Evolutionary conservation across 2,797 vertebrate species (phyloP).

Genomic region (Petrocephalus sullivani): DNA sequence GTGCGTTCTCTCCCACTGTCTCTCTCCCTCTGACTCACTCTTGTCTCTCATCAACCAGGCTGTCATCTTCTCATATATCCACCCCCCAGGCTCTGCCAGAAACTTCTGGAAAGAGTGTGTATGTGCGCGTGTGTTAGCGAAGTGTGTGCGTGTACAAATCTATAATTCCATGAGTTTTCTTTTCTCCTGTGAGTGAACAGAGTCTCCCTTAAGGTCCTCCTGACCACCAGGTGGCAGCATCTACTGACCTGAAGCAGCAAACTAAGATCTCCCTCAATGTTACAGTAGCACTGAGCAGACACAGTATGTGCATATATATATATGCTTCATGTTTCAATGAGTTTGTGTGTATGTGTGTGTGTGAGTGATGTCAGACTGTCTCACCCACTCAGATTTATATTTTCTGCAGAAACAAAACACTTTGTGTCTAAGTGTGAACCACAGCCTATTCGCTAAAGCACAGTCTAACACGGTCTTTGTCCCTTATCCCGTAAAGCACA

Average conservation of each 20-base stretch:
- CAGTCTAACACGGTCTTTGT: background rate
- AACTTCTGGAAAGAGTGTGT: background rate
- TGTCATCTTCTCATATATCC: background rate
- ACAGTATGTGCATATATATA: background rate
- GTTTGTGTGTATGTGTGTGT: background rate
- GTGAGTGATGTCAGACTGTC: background rate
- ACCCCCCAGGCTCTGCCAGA: background rate
- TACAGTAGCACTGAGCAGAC: background rate
- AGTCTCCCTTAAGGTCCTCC: background rate
- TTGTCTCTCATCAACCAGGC: background rate
- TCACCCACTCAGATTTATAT: background rate
- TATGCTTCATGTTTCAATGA: background rate
- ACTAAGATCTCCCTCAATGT: background rate
- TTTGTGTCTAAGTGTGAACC: background rate
- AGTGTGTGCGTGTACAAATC: slow-evolving; percentile 17
- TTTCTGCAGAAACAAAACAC: background rate
- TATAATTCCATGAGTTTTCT: background rate
- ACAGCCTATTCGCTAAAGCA: background rate
- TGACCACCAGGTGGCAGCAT: background rate
- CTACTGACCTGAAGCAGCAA: background rate
- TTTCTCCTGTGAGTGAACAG: background rate
- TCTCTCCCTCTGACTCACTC: background rate
- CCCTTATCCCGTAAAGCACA: background rate
- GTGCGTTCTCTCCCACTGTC: slow-evolving; percentile 5
- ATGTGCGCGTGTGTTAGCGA: slow-evolving; percentile 5